Percentiles rank a stretch among this genome's conserved stretches.
Conservation (phyloP, 2,113 vertebrate species). For the Salvelinus namaycush region DNA sequence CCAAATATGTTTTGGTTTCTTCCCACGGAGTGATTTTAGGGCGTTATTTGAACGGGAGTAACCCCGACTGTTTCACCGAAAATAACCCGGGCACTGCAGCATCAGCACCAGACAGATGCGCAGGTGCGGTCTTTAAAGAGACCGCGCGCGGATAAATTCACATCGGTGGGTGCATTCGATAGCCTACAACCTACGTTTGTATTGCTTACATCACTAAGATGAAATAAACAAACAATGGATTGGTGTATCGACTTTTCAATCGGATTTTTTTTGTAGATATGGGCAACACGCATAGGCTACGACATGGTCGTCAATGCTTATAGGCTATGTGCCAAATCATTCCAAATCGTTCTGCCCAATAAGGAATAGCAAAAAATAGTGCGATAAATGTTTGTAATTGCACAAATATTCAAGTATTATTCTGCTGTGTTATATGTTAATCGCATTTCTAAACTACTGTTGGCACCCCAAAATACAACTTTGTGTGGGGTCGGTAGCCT, state of each 20-base stretch:
- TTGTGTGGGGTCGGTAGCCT: neutral
- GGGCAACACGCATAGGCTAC: neutral
- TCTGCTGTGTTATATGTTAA: neutral
- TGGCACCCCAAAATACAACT: neutral
- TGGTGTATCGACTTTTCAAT: neutral
- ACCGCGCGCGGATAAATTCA: slow-evolving; percentile 43
- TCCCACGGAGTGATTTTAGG: slow-evolving; percentile 70
- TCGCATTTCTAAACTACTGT: neutral
- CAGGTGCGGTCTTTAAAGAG: slow-evolving; percentile 78
- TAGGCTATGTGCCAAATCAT: neutral
- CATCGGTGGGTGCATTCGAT: neutral
- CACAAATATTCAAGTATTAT: neutral
- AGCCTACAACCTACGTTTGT: neutral
- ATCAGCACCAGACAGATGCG: slow-evolving; percentile 77
- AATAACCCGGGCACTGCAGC: slow-evolving; percentile 84
- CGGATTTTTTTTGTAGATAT: neutral
- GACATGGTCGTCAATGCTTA: neutral
- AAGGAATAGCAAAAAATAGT: neutral
- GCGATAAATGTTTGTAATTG: neutral
- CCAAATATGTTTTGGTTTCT: slow-evolving; percentile 49
- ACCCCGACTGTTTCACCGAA: slow-evolving; percentile 76
- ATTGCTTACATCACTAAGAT: slow-evolving; percentile 39
- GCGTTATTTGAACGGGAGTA: slow-evolving; percentile 76
- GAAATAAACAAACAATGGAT: neutral
- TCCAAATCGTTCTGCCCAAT: neutral